A percentile compares a stretch with the other conserved stretches of the same genome.
phyloP scores from a whole-genome alignment of 2,113 vertebrate species.

The Rana temporaria region DNA sequence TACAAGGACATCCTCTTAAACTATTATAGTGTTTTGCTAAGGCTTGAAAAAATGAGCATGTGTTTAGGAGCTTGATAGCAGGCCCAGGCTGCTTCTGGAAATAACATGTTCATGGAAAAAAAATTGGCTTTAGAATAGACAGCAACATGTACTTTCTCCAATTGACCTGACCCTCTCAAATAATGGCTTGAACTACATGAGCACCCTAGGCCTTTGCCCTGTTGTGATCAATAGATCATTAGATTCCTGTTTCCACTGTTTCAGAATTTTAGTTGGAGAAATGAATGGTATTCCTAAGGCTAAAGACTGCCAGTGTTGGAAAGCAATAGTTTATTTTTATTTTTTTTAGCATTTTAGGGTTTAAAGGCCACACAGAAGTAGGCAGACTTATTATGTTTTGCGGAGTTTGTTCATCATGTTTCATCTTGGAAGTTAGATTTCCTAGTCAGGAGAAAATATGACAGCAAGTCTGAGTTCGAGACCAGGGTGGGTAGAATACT shows the following conservation, averaged over 20 bases:
- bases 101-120: not conserved
- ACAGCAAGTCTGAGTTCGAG: too few species aligned
- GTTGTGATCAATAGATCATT: not conserved
- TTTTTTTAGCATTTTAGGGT: too few species aligned
- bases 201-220: not conserved
- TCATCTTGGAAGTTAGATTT: too few species aligned
- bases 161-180: constrained; percentile 24
- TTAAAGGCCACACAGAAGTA: too few species aligned
- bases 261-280: not conserved
- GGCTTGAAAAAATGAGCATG: constrained; percentile 56
- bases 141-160: constrained; percentile 16
- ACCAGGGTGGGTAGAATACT: too few species aligned
- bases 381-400: too few species aligned
- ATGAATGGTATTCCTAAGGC: too few species aligned
- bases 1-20: constrained; percentile 36
- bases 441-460: too few species aligned
- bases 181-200: constrained; percentile 16
- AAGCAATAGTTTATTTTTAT: too few species aligned
- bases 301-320: too few species aligned
- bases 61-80: constrained; percentile 44
- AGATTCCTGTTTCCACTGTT: not conserved
- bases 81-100: not conserved
- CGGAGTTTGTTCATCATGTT: too few species aligned
- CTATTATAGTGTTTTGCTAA: constrained; percentile 61
- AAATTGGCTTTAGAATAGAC: not conserved